Percentiles rank a stretch among this genome's conserved stretches.
Evolutionary conservation across 2,888 invertebrate genomes (phyloP).

Genomic region (Scrobipalpa costella): DNA sequence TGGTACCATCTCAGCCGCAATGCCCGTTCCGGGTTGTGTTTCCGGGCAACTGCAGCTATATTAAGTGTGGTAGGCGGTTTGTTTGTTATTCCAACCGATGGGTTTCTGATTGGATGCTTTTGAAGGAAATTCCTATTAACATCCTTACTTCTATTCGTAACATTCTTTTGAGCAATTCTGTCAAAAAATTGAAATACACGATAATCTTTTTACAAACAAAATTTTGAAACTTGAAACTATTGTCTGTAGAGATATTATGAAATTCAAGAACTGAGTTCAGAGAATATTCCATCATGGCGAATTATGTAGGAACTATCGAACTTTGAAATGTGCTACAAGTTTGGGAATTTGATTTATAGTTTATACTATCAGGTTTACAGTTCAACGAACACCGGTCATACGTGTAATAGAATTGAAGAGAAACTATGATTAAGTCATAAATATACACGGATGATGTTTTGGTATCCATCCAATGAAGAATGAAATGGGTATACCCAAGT

Average conservation of each 20-base stretch:
- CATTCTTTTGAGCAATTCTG: too few species aligned
- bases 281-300: background rate
- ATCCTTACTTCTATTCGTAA: too few species aligned
- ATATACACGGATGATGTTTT: too few species aligned
- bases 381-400: background rate
- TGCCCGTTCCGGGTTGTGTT: conserved; percentile 26
- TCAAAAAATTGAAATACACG: too few species aligned
- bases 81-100: conserved; percentile 15
- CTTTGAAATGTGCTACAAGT: conserved; percentile 15
- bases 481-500: too few species aligned
- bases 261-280: background rate
- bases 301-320: conserved; percentile 16
- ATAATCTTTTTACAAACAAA: background rate
- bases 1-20: background rate
- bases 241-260: background rate
- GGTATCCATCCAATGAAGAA: too few species aligned
- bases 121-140: background rate
- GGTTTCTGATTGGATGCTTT: conserved; percentile 1
- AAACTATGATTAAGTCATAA: background rate
- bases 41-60: conserved; percentile 25
- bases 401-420: background rate
- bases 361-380: conserved; percentile 4
- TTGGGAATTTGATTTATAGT: conserved; percentile 8
- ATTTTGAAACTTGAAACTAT: background rate
- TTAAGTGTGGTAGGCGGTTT: conserved; percentile 18